These are phyloP conservation scores for Temnothorax ravouxi DNA, from an alignment of 2,888 invertebrate species.

Conservation along the genomic window DNA sequence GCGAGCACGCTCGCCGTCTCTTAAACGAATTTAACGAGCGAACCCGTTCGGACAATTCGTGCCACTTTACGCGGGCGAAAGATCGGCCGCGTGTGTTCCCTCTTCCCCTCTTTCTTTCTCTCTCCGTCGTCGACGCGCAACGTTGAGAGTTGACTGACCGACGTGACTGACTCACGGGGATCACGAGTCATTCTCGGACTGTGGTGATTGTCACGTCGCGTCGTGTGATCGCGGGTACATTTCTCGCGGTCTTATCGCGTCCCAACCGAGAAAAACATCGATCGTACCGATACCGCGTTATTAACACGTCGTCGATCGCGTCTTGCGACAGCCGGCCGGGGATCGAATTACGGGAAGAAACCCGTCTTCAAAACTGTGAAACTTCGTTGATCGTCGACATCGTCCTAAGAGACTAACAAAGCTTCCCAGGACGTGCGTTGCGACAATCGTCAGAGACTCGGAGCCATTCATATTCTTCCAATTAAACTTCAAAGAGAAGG, in stretches of 20 bases:
- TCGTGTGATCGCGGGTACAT: conserved; percentile 48
- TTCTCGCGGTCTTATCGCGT: conserved; percentile 36
- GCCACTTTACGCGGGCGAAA: conserved; percentile 46
- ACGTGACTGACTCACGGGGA: conserved; percentile 73
- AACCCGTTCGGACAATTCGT: conserved; percentile 64
- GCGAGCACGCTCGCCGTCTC: background rate
- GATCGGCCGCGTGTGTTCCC: conserved; percentile 29
- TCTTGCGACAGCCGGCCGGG: background rate
- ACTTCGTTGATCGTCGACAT: background rate
- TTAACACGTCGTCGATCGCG: conserved; percentile 15
- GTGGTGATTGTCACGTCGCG: conserved; percentile 52
- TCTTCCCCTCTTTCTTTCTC: conserved; percentile 29
- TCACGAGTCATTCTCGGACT: conserved; percentile 55
- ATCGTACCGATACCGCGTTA: background rate
- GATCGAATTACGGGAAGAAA: background rate
- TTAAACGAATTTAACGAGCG: conserved; percentile 64
- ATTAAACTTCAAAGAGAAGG: background rate
- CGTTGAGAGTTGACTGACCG: conserved; percentile 79
- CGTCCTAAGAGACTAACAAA: background rate
- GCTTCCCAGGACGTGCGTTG: background rate
- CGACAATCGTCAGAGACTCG: background rate
- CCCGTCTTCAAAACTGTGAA: background rate
- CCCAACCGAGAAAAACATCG: background rate
- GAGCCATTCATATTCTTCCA: background rate
- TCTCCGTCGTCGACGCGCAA: conserved; percentile 44